Evolutionary conservation across 2,113 vertebrate genomes (phyloP), one percentile per base, ranked within the genome.

Genomic region (Hoplias malabaricus): DNA sequence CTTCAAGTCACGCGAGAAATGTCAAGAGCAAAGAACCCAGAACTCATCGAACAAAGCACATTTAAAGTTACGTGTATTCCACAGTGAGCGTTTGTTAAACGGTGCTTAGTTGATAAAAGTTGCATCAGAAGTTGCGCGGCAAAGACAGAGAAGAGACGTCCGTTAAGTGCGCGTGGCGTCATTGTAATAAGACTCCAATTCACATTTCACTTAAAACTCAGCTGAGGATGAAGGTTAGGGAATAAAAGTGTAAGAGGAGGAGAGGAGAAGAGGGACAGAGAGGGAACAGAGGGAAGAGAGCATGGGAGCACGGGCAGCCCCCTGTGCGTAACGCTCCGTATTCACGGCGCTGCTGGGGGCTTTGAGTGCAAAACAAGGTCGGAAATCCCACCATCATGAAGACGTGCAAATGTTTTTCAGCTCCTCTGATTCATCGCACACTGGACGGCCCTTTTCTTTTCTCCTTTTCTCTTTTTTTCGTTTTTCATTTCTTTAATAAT

Each of bases 371-470:
- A 86, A 91, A 92, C 90, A 85, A 85, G 78, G 85, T 84, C 84
- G 91, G 90, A 92, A 91, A 92, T 92, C 90, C 89, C 40, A 74
- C 88, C 91, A 94, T 92, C 94, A 95, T 93, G 87, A 91, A 89
- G 90, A 93, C 91, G 85, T 92, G 90, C 90, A 91, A 93, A 93
- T 93, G 93, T 93, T 93, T 90, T 92, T 94, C 90, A 93, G 93
- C 91, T 88, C 92, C 85, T 90, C 42, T 92, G 91, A 91, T 89
- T 93, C 91, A 93, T 91, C 92, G 92, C 92, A 93, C 87, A 89
- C 87, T 83, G 90, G 87, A 89, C 87, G 46, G 46, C 46, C 5
- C n/a, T 48, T 48, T 43, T 48, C n/a, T 48, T 48, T 11, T 43
- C 42, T 43, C 13, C 13, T 13, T 43, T 43, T 38, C 10, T 43